phyloP scores from a whole-genome alignment of 2,888 invertebrate genomes.

The Philopedon plagiatum region DNA sequence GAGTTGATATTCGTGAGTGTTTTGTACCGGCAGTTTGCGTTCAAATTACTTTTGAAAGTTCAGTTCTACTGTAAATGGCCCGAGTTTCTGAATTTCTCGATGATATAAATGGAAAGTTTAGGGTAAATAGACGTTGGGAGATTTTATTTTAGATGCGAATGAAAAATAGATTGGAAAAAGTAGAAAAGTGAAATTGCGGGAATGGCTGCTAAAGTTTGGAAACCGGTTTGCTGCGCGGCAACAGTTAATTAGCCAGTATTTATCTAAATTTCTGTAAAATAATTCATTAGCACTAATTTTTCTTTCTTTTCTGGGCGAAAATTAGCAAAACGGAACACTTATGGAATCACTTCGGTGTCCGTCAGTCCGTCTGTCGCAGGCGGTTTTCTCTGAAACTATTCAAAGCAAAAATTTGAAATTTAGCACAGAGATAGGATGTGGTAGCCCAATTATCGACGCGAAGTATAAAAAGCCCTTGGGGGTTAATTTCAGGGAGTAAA shows the following conservation, averaged over 20 bases:
- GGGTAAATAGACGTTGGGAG: conserved; percentile 34
- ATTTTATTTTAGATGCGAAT: conserved; percentile 17
- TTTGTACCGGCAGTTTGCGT: conserved; percentile 32
- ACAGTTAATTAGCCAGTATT: not conserved
- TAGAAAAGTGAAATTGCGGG: not conserved
- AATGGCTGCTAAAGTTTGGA: not conserved
- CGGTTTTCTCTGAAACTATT: too few relatives aligned
- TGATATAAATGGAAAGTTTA: conserved; percentile 44
- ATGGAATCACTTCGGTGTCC: too few relatives aligned
- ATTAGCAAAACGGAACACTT: too few relatives aligned
- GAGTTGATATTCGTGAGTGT: conserved; percentile 29
- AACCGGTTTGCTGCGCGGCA: not conserved
- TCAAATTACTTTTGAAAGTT: conserved; percentile 31
- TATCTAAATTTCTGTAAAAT: too few relatives aligned
- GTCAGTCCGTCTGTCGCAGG: too few relatives aligned
- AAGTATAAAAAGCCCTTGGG: too few relatives aligned
- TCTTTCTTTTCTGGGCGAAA: too few relatives aligned
- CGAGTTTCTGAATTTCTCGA: conserved; percentile 28
- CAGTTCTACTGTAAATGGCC: conserved; percentile 25
- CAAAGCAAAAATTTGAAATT: too few relatives aligned
- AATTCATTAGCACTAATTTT: too few relatives aligned
- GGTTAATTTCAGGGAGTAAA: too few relatives aligned
- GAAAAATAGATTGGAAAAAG: conserved; percentile 3
- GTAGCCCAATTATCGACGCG: too few relatives aligned
- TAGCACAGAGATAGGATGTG: too few relatives aligned